Conservation (phyloP, 64 coral and sea anemone genomes). For the Astreopora myriophthalma region DNA sequence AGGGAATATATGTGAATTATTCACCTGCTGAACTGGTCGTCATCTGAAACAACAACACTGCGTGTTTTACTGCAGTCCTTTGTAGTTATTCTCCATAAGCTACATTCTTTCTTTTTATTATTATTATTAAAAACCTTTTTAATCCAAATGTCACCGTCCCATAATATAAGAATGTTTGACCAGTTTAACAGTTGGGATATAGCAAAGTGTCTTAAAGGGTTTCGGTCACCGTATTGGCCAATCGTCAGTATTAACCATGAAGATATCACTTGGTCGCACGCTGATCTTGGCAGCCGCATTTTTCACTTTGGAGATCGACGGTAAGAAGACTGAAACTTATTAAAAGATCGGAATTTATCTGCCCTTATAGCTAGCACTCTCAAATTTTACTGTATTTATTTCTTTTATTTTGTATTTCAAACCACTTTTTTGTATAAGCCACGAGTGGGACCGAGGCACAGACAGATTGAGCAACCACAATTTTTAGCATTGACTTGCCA, state of each 20-base stretch:
- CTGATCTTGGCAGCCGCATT: neutral
- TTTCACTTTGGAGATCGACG: neutral
- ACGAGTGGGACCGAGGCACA: no score
- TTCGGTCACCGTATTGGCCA: no score
- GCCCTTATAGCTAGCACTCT: no score
- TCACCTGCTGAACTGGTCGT: neutral
- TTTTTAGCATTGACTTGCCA: no score
- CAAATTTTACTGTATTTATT: no score
- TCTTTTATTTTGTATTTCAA: no score
- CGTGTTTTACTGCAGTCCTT: neutral
- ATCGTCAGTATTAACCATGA: neutral
- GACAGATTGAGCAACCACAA: no score
- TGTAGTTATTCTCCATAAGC: neutral
- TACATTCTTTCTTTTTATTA: neutral
- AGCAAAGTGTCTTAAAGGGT: neutral
- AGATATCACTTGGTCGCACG: neutral
- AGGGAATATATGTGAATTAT: neutral
- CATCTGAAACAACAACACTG: neutral
- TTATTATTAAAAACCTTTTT: neutral
- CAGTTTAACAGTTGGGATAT: neutral
- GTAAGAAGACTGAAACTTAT: neutral
- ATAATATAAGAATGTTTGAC: neutral
- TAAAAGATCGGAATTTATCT: neutral
- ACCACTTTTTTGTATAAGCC: no score
- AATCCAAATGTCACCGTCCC: neutral